A percentile compares a stretch with the other conserved stretches of the same genome.
These are phyloP conservation scores for Diarsia dahlii DNA, from an alignment of 2,888 invertebrate genomes.

Conservation along the genomic window DNA sequence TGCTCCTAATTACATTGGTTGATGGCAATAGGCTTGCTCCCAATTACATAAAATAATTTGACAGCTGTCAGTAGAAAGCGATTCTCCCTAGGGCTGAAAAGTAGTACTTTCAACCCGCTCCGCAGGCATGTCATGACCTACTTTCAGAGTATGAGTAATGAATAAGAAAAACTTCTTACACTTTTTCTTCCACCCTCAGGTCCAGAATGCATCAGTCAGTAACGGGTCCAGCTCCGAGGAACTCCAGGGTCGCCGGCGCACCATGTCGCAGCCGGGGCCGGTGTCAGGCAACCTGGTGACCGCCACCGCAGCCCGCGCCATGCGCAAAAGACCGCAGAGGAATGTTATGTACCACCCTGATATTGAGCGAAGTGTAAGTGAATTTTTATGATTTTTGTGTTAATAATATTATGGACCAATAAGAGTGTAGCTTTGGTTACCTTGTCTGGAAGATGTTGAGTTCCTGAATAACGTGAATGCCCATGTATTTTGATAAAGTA, in stretches of 20 bases:
- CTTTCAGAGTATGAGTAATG: no score
- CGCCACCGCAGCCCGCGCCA: constrained; percentile 81
- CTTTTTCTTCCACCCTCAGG: constrained; percentile 66
- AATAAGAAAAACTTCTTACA: background rate
- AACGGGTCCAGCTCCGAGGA: constrained; percentile 70
- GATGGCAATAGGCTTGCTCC: no score
- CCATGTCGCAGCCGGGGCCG: constrained; percentile 86
- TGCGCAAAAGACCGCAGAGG: constrained; percentile 77
- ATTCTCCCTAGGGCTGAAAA: no score
- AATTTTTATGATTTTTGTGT: background rate
- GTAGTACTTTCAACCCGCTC: no score
- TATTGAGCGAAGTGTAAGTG: constrained; percentile 76
- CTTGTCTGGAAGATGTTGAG: background rate
- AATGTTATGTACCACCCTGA: constrained; percentile 85
- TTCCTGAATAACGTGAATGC: background rate
- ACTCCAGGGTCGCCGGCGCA: constrained; percentile 74
- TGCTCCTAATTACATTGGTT: no score
- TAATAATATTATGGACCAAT: background rate
- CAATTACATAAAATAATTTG: no score
- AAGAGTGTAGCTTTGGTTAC: no score
- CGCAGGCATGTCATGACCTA: no score
- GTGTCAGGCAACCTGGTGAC: constrained; percentile 78
- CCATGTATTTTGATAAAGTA: background rate
- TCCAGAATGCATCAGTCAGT: constrained; percentile 77
- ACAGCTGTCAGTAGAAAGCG: no score